phyloP scores from a whole-genome alignment of 2,888 invertebrate species.

The Heliconius cydno region DNA sequence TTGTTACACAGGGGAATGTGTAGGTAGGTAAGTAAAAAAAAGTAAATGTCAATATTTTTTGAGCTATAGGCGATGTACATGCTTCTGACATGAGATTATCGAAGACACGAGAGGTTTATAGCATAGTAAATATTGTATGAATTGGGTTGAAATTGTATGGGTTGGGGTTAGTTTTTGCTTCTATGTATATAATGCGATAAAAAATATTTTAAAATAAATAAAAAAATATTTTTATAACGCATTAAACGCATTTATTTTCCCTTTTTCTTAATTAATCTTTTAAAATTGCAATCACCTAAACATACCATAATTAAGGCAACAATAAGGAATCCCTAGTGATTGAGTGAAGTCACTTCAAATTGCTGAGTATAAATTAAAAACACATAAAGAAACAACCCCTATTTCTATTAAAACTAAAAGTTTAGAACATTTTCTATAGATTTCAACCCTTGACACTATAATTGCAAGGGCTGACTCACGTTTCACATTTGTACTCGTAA shows the following conservation, averaged over 20 bases:
- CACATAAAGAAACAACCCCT: constrained; percentile 14
- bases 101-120: constrained; percentile 21
- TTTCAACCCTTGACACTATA: constrained; percentile 36
- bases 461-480: constrained; percentile 37
- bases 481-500: constrained; percentile 38
- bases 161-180: too few species aligned
- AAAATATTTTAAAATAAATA: too few species aligned
- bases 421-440: constrained; percentile 14
- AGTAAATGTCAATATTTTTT: constrained; percentile 51
- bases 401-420: constrained; percentile 19
- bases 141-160: too few species aligned
- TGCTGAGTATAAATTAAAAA: constrained; percentile 20
- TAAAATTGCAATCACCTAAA: neutral
- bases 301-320: neutral
- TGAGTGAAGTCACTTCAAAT: constrained; percentile 4
- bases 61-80: constrained; percentile 35
- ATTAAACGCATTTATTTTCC: too few species aligned
- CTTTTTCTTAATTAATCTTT: neutral
- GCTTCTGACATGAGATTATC: constrained; percentile 33
- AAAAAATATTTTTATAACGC: too few species aligned
- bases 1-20: constrained; percentile 44
- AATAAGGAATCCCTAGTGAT: neutral
- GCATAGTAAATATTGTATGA: neutral
- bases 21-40: constrained; percentile 44
- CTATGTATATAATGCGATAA: too few species aligned